Evolutionary conservation across 2,113 vertebrate species (phyloP), one percentile per base, ranked within the genome.

Genomic region (Probosciger aterrimus): DNA sequence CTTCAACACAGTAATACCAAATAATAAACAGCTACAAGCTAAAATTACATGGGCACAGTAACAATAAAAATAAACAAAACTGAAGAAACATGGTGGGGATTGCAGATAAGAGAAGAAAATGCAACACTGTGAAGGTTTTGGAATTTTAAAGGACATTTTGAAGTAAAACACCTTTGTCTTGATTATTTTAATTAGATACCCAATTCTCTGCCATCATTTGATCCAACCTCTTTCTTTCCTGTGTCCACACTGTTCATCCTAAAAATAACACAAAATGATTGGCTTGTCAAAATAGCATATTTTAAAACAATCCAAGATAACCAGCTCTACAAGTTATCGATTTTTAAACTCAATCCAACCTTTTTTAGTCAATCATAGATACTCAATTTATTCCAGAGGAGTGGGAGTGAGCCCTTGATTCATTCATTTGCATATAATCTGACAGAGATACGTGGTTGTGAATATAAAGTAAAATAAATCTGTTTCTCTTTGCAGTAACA

Each of bases 401-500:
- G 10, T 35, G 5, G 37, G 75, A 47, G 17, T 44, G 19, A 93
- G 28, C 14, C 64, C 35, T 85, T 41, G 57, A 85, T 89, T 85
- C 57, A 83, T 78, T 92, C 27, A 80, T 94, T 91, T 95, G 78
- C 81, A 87, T 92, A 65, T 52, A 79, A 83, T 74, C 60, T 64
- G 53, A 77, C 43, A 77, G 41, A 91, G 41, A 10, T 53, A 81
- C 17, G 44, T 57, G 65, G 9, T 81, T 82, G 76, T 92, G 75
- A 90, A 93, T 92, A 71, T 86, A 77, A 92, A 95, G 35, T 80
- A 77, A 85, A 88, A 70, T 18, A 92, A 86, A 80, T 60, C 31
- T 77, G 28, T 79, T 91, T 86, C 55, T 64, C 53, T 85, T 41
- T 47, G 27, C 27, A 94, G 14, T 84, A 92, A 80, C 73, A 88